These are phyloP conservation scores for Lutjanus argentimaculatus DNA, from an alignment of 2,797 vertebrate species.

Conservation along the genomic window DNA sequence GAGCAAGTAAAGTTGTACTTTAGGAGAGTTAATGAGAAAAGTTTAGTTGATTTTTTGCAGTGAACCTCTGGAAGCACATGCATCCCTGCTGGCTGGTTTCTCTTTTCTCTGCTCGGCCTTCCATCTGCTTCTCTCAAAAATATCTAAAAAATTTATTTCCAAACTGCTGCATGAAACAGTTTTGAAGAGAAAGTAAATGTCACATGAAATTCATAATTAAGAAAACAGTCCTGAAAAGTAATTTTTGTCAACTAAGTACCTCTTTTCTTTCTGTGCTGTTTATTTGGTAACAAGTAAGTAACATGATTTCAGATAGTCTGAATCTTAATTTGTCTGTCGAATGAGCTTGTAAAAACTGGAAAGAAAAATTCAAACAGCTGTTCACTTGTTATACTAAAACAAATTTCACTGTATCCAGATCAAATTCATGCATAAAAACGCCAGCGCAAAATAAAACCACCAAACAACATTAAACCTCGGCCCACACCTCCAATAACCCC, in stretches of 20 bases:
- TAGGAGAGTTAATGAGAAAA: too few relatives aligned
- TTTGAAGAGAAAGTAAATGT: background rate
- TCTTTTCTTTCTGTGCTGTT: background rate
- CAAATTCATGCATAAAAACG: constrained; percentile 14
- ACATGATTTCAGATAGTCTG: background rate
- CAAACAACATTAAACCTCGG: constrained; percentile 11
- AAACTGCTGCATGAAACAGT: background rate
- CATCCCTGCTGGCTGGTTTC: background rate
- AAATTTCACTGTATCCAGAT: background rate
- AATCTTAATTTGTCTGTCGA: background rate
- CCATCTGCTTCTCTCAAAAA: background rate
- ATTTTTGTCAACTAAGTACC: background rate
- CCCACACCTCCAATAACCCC: constrained; percentile 32
- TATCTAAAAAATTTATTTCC: background rate
- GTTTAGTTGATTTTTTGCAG: too few relatives aligned
- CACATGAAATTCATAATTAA: background rate
- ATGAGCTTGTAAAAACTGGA: background rate
- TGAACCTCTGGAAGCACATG: background rate
- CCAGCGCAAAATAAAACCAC: background rate
- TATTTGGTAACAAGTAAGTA: background rate
- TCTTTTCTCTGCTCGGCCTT: background rate
- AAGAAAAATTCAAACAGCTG: background rate
- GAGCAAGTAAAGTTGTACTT: too few relatives aligned
- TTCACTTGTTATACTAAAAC: background rate
- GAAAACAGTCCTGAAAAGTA: background rate